Evolutionary conservation across 1,140 invertebrate genomes (phyloP).

Genomic region (Leptinotarsa lineolata): DNA sequence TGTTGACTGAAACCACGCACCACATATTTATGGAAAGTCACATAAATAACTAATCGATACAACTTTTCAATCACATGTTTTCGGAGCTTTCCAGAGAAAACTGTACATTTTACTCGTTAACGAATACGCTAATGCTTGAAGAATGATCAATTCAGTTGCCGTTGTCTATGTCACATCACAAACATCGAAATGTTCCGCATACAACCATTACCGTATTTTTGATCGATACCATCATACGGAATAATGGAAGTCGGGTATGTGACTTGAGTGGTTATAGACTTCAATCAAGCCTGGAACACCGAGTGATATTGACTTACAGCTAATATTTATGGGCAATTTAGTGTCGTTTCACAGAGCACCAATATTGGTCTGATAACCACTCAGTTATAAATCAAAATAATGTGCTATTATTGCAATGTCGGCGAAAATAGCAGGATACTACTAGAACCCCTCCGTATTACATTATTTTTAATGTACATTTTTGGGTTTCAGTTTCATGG

Average conservation of each 20-base stretch:
- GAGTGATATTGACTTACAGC: conserved; percentile 53
- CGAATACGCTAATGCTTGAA: not conserved
- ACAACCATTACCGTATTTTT: conserved; percentile 9
- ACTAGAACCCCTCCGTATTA: conserved; percentile 7
- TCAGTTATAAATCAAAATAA: conserved; percentile 55
- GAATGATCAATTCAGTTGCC: not conserved
- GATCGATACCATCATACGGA: conserved; percentile 24
- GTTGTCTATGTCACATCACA: not conserved
- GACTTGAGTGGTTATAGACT: conserved; percentile 45
- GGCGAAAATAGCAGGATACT: conserved; percentile 45
- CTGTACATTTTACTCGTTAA: not conserved
- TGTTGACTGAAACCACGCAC: too few relatives aligned
- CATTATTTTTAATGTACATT: conserved; percentile 16
- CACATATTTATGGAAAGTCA: too few relatives aligned
- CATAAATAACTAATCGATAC: too few relatives aligned
- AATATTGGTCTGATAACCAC: conserved; percentile 56
- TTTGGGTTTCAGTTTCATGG: not conserved
- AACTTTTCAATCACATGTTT: too few relatives aligned
- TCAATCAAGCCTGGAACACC: conserved; percentile 46
- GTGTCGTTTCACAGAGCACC: conserved; percentile 53
- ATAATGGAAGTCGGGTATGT: conserved; percentile 41
- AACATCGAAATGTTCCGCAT: not conserved
- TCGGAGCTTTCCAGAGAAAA: too few relatives aligned
- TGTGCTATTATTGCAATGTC: conserved; percentile 54
- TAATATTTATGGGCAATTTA: conserved; percentile 55